Percentiles rank a stretch among this genome's conserved stretches.
These are phyloP conservation scores for Enteromius viviparus DNA, from an alignment of 2,797 vertebrate genomes.

Conservation along the genomic window DNA sequence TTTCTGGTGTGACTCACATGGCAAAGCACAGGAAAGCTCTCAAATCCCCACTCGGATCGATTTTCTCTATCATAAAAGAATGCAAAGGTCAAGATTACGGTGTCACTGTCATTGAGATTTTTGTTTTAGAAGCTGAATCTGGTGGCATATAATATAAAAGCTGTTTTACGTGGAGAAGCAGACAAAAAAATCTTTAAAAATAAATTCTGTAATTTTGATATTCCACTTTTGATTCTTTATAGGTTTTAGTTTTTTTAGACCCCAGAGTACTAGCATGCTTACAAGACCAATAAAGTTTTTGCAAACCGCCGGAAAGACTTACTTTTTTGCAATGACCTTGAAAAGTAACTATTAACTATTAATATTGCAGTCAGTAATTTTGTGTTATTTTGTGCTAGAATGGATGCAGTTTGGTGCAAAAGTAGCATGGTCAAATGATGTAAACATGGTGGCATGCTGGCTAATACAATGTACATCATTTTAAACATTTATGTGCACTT, in stretches of 20 bases:
- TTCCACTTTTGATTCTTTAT: background rate
- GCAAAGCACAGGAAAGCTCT: constrained; percentile 18
- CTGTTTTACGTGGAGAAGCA: background rate
- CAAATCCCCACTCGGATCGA: constrained; percentile 14
- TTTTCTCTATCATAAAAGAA: constrained; percentile 23
- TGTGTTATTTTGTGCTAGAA: background rate
- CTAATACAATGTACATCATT: background rate
- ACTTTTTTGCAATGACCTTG: background rate
- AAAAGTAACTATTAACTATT: background rate
- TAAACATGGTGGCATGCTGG: background rate
- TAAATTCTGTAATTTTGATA: background rate
- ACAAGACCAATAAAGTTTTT: background rate
- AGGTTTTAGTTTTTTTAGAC: background rate
- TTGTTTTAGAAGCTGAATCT: background rate
- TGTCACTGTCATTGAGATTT: constrained; percentile 9
- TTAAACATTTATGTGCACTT: background rate
- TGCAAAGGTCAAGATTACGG: constrained; percentile 29
- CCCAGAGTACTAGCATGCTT: background rate
- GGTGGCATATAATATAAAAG: background rate
- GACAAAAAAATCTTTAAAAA: background rate
- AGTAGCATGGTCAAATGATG: background rate
- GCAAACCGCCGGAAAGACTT: background rate
- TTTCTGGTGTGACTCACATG: constrained; percentile 27
- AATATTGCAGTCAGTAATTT: too few relatives aligned
- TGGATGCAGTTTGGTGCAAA: background rate